Evolutionary conservation across 2,888 invertebrate genomes (phyloP).

Genomic region (Netelia melanura): DNA sequence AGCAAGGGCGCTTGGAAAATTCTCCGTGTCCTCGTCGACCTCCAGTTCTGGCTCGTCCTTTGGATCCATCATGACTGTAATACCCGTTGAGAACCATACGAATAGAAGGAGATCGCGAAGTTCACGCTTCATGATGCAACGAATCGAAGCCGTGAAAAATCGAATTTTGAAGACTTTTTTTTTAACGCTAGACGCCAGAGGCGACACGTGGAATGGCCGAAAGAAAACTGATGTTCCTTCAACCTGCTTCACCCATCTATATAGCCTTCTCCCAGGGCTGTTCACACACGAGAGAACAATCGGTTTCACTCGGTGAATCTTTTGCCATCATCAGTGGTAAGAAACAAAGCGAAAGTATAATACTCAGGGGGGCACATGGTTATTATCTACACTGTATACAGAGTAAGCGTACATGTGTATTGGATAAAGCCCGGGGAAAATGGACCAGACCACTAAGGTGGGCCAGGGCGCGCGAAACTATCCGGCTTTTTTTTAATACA

Average conservation of each 20-base stretch:
- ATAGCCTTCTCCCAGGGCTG: constrained; percentile 77
- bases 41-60: constrained; percentile 70
- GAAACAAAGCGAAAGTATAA: constrained; percentile 81
- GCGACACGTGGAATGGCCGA: constrained; percentile 49
- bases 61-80: constrained; percentile 80
- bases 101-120: constrained; percentile 73
- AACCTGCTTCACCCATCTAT: constrained; percentile 75
- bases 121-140: constrained; percentile 73
- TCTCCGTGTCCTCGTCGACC: constrained; percentile 72
- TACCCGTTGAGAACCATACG: constrained; percentile 74
- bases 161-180: constrained; percentile 13
- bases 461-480: too few species aligned
- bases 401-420: neutral
- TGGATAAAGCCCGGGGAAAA: neutral
- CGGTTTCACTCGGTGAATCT: constrained; percentile 81
- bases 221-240: constrained; percentile 78
- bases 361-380: constrained; percentile 25
- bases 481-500: too few species aligned
- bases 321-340: constrained; percentile 70
- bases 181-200: constrained; percentile 15
- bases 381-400: constrained; percentile 41
- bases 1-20: constrained; percentile 77
- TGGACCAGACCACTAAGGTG: too few species aligned
- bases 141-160: neutral
- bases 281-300: constrained; percentile 83